Evolutionary conservation across 2,797 vertebrate species (phyloP).

Genomic region (Merluccius polli): DNA sequence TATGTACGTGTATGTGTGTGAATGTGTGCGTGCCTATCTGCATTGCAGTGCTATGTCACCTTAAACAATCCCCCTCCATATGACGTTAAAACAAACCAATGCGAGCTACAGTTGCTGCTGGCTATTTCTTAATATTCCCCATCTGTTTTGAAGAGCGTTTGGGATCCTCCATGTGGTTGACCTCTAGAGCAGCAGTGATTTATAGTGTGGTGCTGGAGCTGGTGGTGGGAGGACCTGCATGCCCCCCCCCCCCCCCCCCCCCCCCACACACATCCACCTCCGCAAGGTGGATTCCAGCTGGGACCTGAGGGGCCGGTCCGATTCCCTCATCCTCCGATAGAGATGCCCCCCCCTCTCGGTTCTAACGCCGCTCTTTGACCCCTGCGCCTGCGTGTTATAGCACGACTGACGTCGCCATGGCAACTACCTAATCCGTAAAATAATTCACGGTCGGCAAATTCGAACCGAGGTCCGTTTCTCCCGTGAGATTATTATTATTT

Average conservation of each 20-base stretch:
- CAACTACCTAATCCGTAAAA: no score
- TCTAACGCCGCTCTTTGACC: no score
- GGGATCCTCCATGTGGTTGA: conserved; percentile 44
- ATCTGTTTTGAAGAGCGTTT: conserved; percentile 31
- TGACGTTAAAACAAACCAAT: neutral
- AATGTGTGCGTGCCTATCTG: neutral
- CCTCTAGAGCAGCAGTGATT: conserved; percentile 57
- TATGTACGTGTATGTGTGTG: neutral
- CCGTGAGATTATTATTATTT: no score
- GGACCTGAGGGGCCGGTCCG: conserved; percentile 58
- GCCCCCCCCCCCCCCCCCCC: conserved; percentile 12
- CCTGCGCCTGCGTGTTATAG: no score
- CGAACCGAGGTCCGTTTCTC: no score
- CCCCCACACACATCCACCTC: conserved; percentile 59
- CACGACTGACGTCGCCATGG: no score
- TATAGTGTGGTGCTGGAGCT: conserved; percentile 48
- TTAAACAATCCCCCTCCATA: neutral
- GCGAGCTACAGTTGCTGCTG: neutral
- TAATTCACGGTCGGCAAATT: no score
- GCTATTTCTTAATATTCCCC: conserved; percentile 25
- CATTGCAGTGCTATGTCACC: neutral
- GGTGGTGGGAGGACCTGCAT: conserved; percentile 60
- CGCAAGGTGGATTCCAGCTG: conserved; percentile 60
- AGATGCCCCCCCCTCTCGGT: conserved; percentile 34
- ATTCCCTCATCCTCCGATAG: conserved; percentile 44